Conservation (phyloP, 2,113 vertebrate species). For the Xenus cinereus region DNA sequence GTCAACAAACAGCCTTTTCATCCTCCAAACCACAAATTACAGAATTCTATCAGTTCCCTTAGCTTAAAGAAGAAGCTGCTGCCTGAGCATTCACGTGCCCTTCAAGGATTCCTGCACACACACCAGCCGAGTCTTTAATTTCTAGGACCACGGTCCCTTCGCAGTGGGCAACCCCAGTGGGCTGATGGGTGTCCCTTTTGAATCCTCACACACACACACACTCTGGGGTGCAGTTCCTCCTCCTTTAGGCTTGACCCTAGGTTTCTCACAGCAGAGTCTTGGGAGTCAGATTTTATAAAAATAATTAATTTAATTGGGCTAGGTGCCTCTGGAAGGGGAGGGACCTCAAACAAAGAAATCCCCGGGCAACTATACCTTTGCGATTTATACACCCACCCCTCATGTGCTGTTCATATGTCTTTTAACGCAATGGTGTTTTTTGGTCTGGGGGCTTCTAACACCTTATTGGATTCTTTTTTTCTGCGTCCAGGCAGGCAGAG, state of each 20-base stretch:
- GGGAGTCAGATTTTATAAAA: not conserved
- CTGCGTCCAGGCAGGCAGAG: not conserved
- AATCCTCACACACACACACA: not conserved
- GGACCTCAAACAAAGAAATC: not conserved
- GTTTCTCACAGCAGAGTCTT: not conserved
- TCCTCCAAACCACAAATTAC: not conserved
- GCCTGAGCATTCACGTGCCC: not conserved
- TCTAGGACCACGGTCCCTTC: not conserved
- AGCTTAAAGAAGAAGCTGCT: not conserved
- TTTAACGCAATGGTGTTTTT: not conserved
- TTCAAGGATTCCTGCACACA: not conserved
- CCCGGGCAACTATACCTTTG: not conserved
- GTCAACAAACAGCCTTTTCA: not conserved
- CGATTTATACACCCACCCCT: not conserved
- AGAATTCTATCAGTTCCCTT: not conserved
- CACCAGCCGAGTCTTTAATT: not conserved
- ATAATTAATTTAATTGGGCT: not conserved
- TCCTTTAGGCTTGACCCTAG: not conserved
- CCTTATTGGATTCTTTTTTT: not conserved
- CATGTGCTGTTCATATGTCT: not conserved
- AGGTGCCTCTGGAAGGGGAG: not conserved
- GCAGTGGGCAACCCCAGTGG: not conserved
- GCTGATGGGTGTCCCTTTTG: not conserved
- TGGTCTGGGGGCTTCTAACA: not conserved
- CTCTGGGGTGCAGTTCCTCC: not conserved